phyloP scores from a whole-genome alignment of 2,113 vertebrate genomes.

The Planiliza haematocheilus region DNA sequence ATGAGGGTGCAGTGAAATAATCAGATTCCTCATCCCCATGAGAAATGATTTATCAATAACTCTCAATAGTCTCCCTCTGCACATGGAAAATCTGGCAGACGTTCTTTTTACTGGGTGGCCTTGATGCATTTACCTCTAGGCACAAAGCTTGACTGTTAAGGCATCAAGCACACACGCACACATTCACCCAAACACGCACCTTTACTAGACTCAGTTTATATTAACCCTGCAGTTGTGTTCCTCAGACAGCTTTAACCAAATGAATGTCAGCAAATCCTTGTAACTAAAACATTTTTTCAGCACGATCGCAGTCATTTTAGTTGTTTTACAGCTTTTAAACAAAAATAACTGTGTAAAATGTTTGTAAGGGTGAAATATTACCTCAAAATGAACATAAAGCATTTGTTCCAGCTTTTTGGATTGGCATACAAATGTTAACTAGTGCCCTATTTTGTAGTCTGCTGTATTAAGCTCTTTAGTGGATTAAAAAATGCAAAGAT shows the following conservation, averaged over 20 bases:
- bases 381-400: not conserved
- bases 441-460: slow-evolving; percentile 33
- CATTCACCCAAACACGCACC: slow-evolving; percentile 22
- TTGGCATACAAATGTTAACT: slow-evolving; percentile 15
- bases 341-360: too few relatives aligned
- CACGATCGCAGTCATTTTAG: not conserved
- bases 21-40: not conserved
- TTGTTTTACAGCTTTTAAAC: not conserved
- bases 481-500: slow-evolving; percentile 57
- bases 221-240: not conserved
- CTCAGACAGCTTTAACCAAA: not conserved
- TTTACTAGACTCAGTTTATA: slow-evolving; percentile 13
- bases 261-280: not conserved
- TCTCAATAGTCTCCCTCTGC: not conserved
- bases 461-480: slow-evolving; percentile 45
- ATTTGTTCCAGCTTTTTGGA: not conserved
- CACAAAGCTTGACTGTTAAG: slow-evolving; percentile 4
- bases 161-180: slow-evolving; percentile 10
- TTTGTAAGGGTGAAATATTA: not conserved
- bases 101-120: slow-evolving; percentile 58
- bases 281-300: not conserved
- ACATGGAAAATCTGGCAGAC: not conserved
- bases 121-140: slow-evolving; percentile 16
- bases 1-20: not conserved
- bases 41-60: slow-evolving; percentile 20